A percentile compares a stretch with the other conserved stretches of the same genome.
Conservation (phyloP, 1,140 invertebrate species). For the Drosophila paulistorum region DNA sequence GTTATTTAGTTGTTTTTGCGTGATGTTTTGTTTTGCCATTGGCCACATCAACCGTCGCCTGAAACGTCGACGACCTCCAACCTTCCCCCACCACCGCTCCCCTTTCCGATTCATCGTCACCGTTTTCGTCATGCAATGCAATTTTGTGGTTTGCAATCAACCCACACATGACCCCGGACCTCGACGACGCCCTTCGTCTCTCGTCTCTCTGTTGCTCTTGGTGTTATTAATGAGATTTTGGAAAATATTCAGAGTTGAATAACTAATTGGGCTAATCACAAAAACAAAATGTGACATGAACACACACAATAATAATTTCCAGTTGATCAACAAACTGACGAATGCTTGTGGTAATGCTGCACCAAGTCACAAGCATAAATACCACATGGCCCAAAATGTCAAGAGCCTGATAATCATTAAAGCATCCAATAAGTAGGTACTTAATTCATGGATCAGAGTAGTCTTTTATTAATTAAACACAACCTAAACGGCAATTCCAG, state of each 20-base stretch:
- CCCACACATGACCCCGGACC: conserved; percentile 6
- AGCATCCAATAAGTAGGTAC: too few species aligned
- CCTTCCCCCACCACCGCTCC: background rate
- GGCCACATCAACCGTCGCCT: conserved; percentile 22
- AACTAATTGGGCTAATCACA: conserved; percentile 64
- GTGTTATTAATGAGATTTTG: conserved; percentile 76
- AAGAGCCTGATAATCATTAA: background rate
- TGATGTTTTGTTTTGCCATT: conserved; percentile 52
- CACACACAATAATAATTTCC: conserved; percentile 13
- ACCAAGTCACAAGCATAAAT: background rate
- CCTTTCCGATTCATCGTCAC: background rate
- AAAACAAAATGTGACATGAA: conserved; percentile 18
- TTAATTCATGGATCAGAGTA: too few species aligned
- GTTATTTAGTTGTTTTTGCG: conserved; percentile 77
- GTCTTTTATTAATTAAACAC: too few species aligned
- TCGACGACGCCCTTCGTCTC: too few species aligned
- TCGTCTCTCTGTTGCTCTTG: background rate
- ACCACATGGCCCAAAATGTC: background rate
- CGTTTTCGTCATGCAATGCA: conserved; percentile 70
- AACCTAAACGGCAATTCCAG: too few species aligned
- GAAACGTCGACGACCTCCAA: background rate
- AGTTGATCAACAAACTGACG: conserved; percentile 11
- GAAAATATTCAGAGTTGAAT: conserved; percentile 49
- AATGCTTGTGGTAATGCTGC: background rate
- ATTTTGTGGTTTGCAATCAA: conserved; percentile 72